These are phyloP conservation scores for Zygaena filipendulae DNA, from an alignment of 2,888 invertebrate species.

Conservation along the genomic window DNA sequence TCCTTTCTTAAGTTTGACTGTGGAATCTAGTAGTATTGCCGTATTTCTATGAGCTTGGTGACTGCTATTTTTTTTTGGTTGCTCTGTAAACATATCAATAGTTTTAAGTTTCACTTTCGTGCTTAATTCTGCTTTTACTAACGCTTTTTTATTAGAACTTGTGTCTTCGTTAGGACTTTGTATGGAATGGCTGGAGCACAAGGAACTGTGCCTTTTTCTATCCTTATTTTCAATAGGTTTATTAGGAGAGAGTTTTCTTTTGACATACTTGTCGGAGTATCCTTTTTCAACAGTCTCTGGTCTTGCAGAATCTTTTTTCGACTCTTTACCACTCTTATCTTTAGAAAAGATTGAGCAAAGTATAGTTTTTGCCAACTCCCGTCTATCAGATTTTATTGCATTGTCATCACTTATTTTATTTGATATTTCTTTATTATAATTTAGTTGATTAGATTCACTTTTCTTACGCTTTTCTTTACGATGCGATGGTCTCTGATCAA, in stretches of 20 bases:
- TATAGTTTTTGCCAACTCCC: constrained; percentile 29
- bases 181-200: constrained; percentile 35
- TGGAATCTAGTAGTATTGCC: no score
- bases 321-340: constrained; percentile 22
- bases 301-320: constrained; percentile 28
- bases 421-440: constrained; percentile 23
- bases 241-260: constrained; percentile 39
- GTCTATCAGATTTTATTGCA: constrained; percentile 28
- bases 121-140: constrained; percentile 33
- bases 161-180: constrained; percentile 34
- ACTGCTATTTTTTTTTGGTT: constrained; percentile 31
- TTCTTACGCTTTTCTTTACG: constrained; percentile 62
- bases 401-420: constrained; percentile 28
- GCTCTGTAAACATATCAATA: constrained; percentile 49
- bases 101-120: constrained; percentile 40
- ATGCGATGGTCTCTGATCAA: constrained; percentile 50
- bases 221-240: constrained; percentile 24
- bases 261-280: constrained; percentile 51
- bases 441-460: constrained; percentile 27
- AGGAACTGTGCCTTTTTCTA: constrained; percentile 30
- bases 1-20: neutral
- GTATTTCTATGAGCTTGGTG: constrained; percentile 48
- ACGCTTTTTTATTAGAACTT: constrained; percentile 20
- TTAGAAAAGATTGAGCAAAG: constrained; percentile 31
- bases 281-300: constrained; percentile 27